These are phyloP conservation scores for Drosophila mayri DNA, from an alignment of 1,140 invertebrate genomes.

Conservation along the genomic window DNA sequence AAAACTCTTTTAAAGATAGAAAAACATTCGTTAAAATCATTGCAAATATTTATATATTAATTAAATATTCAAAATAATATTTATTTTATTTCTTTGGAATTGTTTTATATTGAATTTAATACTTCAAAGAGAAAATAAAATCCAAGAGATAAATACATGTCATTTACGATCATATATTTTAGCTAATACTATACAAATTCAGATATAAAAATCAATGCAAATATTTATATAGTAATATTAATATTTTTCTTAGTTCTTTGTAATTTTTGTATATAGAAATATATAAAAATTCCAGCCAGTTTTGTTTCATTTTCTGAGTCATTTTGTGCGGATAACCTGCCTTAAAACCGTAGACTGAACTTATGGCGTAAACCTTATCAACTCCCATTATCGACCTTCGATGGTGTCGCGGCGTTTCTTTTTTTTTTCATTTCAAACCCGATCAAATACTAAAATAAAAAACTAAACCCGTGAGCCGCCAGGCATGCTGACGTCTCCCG, in stretches of 20 bases:
- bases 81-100: too few species aligned
- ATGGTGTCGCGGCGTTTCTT: slow-evolving; percentile 21
- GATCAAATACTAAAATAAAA: slow-evolving; percentile 36
- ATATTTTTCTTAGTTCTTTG: not conserved
- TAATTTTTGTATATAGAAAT: too few species aligned
- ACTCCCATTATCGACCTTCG: slow-evolving; percentile 33
- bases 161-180: not conserved
- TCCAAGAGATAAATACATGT: too few species aligned
- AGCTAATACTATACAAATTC: not conserved
- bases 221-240: not conserved
- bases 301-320: not conserved
- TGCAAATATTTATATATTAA: too few species aligned
- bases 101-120: too few species aligned
- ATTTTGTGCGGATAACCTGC: not conserved
- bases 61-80: too few species aligned
- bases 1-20: not conserved
- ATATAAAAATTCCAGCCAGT: not conserved
- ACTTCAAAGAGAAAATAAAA: too few species aligned
- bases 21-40: too few species aligned
- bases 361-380: slow-evolving; percentile 19
- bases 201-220: not conserved
- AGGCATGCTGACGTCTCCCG: slow-evolving; percentile 35
- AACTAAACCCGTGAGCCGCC: slow-evolving; percentile 8
- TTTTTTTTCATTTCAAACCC: slow-evolving; percentile 18
- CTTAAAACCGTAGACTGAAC: slow-evolving; percentile 1